phyloP scores from a whole-genome alignment of 2,888 invertebrate genomes.

The Orchesella flavescens region DNA sequence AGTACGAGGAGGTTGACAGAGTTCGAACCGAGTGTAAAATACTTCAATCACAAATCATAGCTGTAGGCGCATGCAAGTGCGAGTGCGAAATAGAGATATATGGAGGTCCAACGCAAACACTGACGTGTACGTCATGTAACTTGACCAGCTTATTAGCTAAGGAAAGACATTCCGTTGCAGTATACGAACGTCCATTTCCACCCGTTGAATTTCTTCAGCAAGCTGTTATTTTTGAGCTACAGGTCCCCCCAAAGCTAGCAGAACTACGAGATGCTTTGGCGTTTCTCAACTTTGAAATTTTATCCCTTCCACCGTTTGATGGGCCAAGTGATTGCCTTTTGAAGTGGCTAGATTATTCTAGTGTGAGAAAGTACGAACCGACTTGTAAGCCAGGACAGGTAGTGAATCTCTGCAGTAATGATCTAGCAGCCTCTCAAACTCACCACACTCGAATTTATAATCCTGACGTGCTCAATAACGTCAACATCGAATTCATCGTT shows the following conservation, averaged over 20 bases:
- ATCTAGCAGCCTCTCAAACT: background rate
- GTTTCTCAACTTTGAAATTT: slow-evolving; percentile 26
- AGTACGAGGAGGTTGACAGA: background rate
- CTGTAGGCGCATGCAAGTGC: background rate
- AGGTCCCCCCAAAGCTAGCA: slow-evolving; percentile 34
- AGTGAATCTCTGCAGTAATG: slow-evolving; percentile 4
- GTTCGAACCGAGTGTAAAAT: background rate
- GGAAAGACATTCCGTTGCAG: background rate
- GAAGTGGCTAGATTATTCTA: background rate
- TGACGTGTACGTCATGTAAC: slow-evolving; percentile 3
- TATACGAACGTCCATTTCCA: slow-evolving; percentile 51
- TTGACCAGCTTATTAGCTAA: background rate
- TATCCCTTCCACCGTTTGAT: background rate
- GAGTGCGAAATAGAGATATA: background rate
- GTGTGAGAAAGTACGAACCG: background rate
- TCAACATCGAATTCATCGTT: slow-evolving; percentile 4
- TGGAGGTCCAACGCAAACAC: slow-evolving; percentile 9
- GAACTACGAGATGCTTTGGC: slow-evolving; percentile 41
- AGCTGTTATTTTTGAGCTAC: slow-evolving; percentile 57
- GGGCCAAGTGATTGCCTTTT: background rate
- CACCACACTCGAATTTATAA: background rate
- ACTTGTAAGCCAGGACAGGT: background rate
- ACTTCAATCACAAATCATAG: background rate
- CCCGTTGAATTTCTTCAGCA: slow-evolving; percentile 1
- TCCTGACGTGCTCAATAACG: slow-evolving; percentile 14